These are phyloP conservation scores for Fulica atra DNA, from an alignment of 2,113 vertebrate genomes.

Conservation along the genomic window DNA sequence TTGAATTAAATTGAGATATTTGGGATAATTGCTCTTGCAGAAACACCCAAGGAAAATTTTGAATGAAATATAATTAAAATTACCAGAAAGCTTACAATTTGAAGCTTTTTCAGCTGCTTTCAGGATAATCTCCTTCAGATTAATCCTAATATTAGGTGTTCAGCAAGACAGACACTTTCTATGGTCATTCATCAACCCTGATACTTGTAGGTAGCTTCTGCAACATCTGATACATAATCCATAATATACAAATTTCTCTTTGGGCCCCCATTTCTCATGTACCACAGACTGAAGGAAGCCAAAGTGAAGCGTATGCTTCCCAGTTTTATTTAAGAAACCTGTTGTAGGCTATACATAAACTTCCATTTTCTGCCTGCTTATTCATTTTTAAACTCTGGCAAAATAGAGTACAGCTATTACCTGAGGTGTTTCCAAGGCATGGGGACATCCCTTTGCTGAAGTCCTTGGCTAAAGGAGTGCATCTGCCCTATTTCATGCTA, in stretches of 20 bases:
- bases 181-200: not conserved
- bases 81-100: not conserved
- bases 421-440: not conserved
- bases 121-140: not conserved
- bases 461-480: not conserved
- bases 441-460: not conserved
- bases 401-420: not conserved
- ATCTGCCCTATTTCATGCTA: not conserved
- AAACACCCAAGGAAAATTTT: not conserved
- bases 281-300: not conserved
- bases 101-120: conserved; percentile 5
- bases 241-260: not conserved
- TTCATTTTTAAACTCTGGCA: not conserved
- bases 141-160: not conserved
- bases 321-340: not conserved
- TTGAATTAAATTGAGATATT: conserved; percentile 34
- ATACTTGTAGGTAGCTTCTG: not conserved
- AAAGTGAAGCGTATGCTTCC: not conserved
- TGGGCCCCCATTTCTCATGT: not conserved
- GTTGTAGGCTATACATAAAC: not conserved
- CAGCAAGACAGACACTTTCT: not conserved
- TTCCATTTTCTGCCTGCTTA: not conserved
- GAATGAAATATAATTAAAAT: not conserved
- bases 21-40: conserved; percentile 4
- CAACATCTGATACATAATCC: not conserved